Evolutionary conservation across 2,888 invertebrate genomes (phyloP).

Genomic region (Pseudococcus viburni): DNA sequence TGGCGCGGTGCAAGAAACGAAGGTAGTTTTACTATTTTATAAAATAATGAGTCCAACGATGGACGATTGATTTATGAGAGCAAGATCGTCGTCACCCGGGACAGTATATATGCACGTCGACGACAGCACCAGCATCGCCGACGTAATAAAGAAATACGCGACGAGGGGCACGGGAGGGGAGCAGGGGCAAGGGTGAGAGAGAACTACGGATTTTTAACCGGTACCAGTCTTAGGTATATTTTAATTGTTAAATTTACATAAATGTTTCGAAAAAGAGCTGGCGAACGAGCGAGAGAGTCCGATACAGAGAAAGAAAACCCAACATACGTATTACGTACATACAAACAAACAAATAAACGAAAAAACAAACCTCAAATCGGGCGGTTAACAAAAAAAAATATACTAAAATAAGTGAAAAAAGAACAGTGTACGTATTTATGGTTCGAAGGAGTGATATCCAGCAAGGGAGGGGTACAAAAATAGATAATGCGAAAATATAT

Average conservation of each 20-base stretch:
- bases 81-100: slow-evolving; percentile 65
- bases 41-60: slow-evolving; percentile 65
- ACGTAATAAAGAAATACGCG: slow-evolving; percentile 60
- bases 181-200: slow-evolving; percentile 34
- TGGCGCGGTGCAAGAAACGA: slow-evolving; percentile 48
- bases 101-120: slow-evolving; percentile 59
- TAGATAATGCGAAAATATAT: slow-evolving; percentile 49
- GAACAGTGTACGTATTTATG: slow-evolving; percentile 3
- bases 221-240: slow-evolving; percentile 64
- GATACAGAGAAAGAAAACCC: neutral
- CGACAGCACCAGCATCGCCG: slow-evolving; percentile 62
- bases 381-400: slow-evolving; percentile 33
- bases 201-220: slow-evolving; percentile 65
- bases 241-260: slow-evolving; percentile 66
- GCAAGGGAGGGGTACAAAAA: neutral
- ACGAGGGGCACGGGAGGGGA: neutral
- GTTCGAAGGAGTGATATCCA: neutral
- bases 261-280: slow-evolving; percentile 50
- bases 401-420: slow-evolving; percentile 2
- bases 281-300: neutral
- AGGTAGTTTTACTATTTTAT: slow-evolving; percentile 63
- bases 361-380: slow-evolving; percentile 49
- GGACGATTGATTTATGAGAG: slow-evolving; percentile 66
- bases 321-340: neutral
- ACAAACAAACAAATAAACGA: slow-evolving; percentile 51